phyloP scores from a whole-genome alignment of 2,888 invertebrate species.

The Ophion ventricosus region DNA sequence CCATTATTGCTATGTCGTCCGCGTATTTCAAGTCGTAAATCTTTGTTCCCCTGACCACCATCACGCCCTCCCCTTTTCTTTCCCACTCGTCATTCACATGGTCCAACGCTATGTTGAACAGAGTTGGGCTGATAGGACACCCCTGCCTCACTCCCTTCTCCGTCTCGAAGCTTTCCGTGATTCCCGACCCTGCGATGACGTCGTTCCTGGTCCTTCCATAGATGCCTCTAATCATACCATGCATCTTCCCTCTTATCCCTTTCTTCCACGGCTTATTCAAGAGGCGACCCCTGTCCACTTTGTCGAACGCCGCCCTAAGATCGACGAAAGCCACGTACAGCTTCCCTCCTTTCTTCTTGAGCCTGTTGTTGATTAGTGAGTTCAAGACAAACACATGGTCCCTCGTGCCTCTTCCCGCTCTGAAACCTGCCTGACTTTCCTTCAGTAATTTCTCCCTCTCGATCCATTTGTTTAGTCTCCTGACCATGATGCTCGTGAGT shows the following conservation, averaged over 20 bases:
- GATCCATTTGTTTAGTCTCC: not conserved
- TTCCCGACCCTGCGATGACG: not conserved
- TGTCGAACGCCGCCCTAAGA: conserved; percentile 62
- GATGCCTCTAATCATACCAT: conserved; percentile 31
- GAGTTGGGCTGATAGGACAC: conserved; percentile 4
- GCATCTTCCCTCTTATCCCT: conserved; percentile 1
- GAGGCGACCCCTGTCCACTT: conserved; percentile 48
- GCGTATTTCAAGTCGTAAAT: conserved; percentile 47
- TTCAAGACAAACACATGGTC: conserved; percentile 61
- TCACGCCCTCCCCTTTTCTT: conserved; percentile 14
- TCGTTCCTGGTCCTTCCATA: conserved; percentile 39
- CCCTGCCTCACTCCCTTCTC: conserved; percentile 19
- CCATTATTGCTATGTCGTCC: conserved; percentile 56
- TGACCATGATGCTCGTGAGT: not conserved
- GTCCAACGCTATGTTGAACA: conserved; percentile 16
- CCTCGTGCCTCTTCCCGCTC: conserved; percentile 41
- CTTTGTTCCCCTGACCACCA: conserved; percentile 28
- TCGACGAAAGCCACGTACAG: conserved; percentile 43
- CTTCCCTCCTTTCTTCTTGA: conserved; percentile 49
- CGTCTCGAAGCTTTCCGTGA: not conserved
- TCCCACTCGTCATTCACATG: conserved; percentile 41
- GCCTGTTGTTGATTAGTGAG: conserved; percentile 35
- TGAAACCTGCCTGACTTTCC: conserved; percentile 53
- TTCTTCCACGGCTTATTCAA: conserved; percentile 26
- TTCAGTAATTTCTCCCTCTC: conserved; percentile 1